phyloP scores from a whole-genome alignment of 2,888 invertebrate species.

The Cephus sareptanus region DNA sequence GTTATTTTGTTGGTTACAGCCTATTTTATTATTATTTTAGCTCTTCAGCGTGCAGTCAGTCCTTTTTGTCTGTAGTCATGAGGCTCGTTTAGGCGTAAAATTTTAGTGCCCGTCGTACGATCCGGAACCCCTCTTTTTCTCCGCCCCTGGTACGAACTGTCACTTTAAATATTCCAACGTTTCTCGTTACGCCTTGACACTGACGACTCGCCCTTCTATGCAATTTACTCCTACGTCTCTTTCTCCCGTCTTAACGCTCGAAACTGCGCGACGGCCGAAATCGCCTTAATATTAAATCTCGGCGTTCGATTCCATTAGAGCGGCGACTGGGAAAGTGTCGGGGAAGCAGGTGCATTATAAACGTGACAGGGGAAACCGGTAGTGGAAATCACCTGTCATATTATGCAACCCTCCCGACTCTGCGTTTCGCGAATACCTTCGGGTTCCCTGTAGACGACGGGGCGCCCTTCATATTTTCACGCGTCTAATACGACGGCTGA shows the following conservation, averaged over 20 bases:
- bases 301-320: background rate
- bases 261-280: background rate
- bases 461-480: background rate
- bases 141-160: background rate
- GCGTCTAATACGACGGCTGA: background rate
- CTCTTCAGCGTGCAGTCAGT: too few relatives aligned
- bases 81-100: background rate
- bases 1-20: too few relatives aligned
- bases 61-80: too few relatives aligned
- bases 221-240: background rate
- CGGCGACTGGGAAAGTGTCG: conserved; percentile 7
- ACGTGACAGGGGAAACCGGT: conserved; percentile 13
- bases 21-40: too few relatives aligned
- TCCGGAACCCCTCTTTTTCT: background rate
- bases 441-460: background rate
- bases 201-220: background rate
- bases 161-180: background rate
- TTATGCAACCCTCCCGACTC: conserved; percentile 3
- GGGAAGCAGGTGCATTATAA: conserved; percentile 21
- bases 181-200: background rate
- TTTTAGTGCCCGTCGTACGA: background rate
- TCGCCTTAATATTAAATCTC: background rate
- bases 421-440: background rate
- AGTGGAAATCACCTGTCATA: conserved; percentile 22
- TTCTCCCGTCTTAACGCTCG: background rate